These are phyloP conservation scores for Triplophysa tibetana DNA, from an alignment of 2,113 vertebrate genomes.

Conservation along the genomic window DNA sequence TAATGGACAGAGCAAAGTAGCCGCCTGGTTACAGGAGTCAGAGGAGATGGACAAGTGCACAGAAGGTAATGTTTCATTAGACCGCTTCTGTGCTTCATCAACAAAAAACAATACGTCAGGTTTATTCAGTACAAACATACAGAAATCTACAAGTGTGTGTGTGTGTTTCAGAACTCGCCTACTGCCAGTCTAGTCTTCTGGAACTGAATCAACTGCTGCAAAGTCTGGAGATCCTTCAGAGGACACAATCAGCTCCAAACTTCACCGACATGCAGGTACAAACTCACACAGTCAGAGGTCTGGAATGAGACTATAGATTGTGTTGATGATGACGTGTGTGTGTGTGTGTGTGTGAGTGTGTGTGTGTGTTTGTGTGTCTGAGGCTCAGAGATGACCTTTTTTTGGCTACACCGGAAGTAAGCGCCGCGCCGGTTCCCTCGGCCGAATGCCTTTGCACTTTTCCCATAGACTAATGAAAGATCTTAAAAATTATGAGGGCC, in stretches of 20 bases:
- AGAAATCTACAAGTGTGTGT: neutral
- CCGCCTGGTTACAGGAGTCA: constrained; percentile 94
- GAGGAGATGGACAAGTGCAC: constrained; percentile 99
- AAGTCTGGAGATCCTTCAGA: constrained; percentile 96
- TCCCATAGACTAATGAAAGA: too few relatives aligned
- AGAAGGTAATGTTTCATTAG: constrained; percentile 78
- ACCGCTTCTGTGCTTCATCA: too few relatives aligned
- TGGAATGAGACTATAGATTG: too few relatives aligned
- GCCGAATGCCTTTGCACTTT: too few relatives aligned
- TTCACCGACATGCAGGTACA: constrained; percentile 84
- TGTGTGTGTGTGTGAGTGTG: neutral
- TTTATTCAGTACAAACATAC: neutral
- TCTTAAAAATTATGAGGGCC: too few relatives aligned
- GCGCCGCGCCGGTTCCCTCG: too few relatives aligned
- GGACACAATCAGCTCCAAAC: constrained; percentile 96
- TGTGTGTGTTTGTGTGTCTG: neutral
- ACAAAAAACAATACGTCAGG: too few relatives aligned
- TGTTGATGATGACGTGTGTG: neutral
- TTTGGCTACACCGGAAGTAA: too few relatives aligned
- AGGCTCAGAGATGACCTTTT: too few relatives aligned
- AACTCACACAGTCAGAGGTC: neutral
- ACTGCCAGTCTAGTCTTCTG: constrained; percentile 93
- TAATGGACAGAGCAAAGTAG: constrained; percentile 94
- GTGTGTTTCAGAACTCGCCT: constrained; percentile 83
- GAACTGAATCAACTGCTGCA: constrained; percentile 94